These are phyloP conservation scores for Hyphantria cunea DNA, from an alignment of 1,140 invertebrate genomes.

Conservation along the genomic window DNA sequence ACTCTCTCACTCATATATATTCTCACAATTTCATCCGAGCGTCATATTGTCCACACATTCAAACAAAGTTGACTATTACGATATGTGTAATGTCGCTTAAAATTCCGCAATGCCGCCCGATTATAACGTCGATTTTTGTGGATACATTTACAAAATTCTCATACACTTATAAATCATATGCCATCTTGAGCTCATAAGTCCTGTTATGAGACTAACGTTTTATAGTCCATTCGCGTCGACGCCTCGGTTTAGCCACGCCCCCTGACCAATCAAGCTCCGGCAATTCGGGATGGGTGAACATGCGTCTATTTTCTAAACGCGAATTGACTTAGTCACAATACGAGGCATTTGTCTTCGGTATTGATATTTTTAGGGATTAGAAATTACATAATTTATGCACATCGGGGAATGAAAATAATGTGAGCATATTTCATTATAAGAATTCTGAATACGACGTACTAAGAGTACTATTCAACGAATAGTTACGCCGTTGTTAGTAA, in stretches of 20 bases:
- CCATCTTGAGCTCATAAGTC: not conserved
- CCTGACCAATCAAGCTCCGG: too few species aligned
- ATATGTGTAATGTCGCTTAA: not conserved
- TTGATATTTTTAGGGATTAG: not conserved
- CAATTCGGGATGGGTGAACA: too few species aligned
- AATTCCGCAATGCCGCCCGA: constrained; percentile 22
- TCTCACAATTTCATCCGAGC: not conserved
- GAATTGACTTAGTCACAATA: not conserved
- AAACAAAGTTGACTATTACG: constrained; percentile 23
- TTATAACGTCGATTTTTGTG: not conserved
- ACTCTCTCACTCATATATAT: constrained; percentile 18
- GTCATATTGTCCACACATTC: not conserved
- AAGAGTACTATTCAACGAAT: constrained; percentile 1
- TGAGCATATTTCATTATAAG: too few species aligned
- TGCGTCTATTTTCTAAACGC: too few species aligned
- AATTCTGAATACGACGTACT: too few species aligned
- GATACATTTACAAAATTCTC: not conserved
- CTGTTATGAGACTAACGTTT: constrained; percentile 1
- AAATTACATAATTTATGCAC: not conserved
- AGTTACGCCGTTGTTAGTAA: constrained; percentile 17
- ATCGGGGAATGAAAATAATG: too few species aligned
- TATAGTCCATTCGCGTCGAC: too few species aligned
- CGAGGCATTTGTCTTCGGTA: not conserved
- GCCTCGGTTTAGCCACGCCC: too few species aligned
- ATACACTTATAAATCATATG: too few species aligned